Evolutionary conservation across 2,797 vertebrate genomes (phyloP).

Genomic region (Sitta carolinensis): DNA sequence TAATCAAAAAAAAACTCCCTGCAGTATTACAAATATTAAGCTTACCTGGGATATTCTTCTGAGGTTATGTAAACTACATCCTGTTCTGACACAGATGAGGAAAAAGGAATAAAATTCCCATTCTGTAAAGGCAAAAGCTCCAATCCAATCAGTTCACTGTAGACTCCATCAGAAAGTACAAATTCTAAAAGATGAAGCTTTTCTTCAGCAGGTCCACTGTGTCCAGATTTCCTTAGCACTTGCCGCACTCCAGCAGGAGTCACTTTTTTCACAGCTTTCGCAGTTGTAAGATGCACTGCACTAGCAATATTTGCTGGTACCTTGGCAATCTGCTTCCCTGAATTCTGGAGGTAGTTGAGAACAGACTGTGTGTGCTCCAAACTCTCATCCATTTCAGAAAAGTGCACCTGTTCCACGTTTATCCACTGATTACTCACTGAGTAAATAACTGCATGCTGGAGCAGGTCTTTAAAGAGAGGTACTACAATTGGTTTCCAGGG

Average conservation of each 20-base stretch:
- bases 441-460: constrained; percentile 87
- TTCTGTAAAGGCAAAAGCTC: constrained; percentile 94
- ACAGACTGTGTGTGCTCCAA: constrained; percentile 83
- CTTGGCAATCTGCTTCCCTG: constrained; percentile 90
- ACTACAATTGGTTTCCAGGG: constrained; percentile 91
- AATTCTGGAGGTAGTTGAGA: constrained; percentile 92
- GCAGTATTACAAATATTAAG: neutral
- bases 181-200: constrained; percentile 91
- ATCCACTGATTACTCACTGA: constrained; percentile 87
- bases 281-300: constrained; percentile 76
- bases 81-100: constrained; percentile 90
- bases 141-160: constrained; percentile 92
- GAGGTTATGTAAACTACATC: constrained; percentile 91
- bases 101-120: constrained; percentile 87
- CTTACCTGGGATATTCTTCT: constrained; percentile 92
- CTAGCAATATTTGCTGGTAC: constrained; percentile 84
- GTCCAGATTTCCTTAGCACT: constrained; percentile 85
- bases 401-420: constrained; percentile 84
- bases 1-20: neutral
- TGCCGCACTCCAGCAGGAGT: constrained; percentile 88
- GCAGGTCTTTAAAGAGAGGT: constrained; percentile 88
- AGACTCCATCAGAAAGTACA: constrained; percentile 87
- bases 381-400: constrained; percentile 87
- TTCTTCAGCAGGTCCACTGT: constrained; percentile 81
- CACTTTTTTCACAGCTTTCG: constrained; percentile 83